Percentiles rank a stretch among this genome's conserved stretches.
Conservation (phyloP, 1,140 invertebrate species). For the Bombus impatiens region DNA sequence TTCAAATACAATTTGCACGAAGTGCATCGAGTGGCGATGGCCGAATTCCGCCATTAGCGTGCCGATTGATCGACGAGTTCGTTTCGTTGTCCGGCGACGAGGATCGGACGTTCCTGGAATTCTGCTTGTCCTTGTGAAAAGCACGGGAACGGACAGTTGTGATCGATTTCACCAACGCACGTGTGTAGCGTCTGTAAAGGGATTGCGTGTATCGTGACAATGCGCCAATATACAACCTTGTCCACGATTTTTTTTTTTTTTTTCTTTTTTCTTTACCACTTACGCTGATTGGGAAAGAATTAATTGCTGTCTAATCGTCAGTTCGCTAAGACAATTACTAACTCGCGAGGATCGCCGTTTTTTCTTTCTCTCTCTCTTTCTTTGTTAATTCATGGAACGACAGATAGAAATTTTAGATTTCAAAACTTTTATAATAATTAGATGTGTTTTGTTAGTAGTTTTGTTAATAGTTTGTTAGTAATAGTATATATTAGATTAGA, state of each 20-base stretch:
- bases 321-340: neutral
- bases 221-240: neutral
- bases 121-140: constrained; percentile 44
- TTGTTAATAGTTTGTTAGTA: too few relatives aligned
- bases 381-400: too few relatives aligned
- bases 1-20: constrained; percentile 51
- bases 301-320: neutral
- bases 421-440: too few relatives aligned
- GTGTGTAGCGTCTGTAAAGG: constrained; percentile 4
- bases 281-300: constrained; percentile 16
- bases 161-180: constrained; percentile 46
- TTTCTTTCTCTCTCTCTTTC: neutral
- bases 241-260: neutral
- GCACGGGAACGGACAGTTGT: constrained; percentile 31
- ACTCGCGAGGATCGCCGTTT: neutral
- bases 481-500: too few relatives aligned
- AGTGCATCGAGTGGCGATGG: constrained; percentile 51
- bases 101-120: constrained; percentile 44
- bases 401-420: too few relatives aligned
- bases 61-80: constrained; percentile 41
- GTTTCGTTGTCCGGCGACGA: constrained; percentile 37
- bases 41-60: constrained; percentile 47
- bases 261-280: neutral
- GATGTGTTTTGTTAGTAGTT: too few relatives aligned
- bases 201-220: neutral